Conservation (phyloP, 1,140 invertebrate species). For the Caenorhabditis elegans region DNA sequence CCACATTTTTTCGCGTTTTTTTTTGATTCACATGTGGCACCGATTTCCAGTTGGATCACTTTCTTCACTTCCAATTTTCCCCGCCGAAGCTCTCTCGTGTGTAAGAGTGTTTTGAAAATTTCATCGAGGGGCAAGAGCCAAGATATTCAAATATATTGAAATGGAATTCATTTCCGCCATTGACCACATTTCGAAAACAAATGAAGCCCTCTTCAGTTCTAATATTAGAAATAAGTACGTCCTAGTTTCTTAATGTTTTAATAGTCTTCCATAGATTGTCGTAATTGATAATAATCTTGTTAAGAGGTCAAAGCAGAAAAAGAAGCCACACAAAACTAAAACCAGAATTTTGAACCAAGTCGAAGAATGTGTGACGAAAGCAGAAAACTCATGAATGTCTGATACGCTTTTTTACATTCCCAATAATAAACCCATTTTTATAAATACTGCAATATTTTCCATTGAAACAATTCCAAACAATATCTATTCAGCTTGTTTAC, state of each 20-base stretch:
- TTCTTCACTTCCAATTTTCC: neutral
- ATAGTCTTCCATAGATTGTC: neutral
- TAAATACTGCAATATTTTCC: too few relatives aligned
- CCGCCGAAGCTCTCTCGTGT: neutral
- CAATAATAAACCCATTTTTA: too few relatives aligned
- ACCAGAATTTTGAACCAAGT: neutral
- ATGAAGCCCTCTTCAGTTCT: neutral
- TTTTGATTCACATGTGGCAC: slow-evolving; percentile 11
- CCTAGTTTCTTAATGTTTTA: neutral
- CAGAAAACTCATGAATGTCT: slow-evolving; percentile 24
- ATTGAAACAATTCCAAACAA: too few relatives aligned
- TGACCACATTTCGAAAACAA: neutral
- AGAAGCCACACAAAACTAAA: neutral
- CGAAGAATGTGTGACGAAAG: neutral
- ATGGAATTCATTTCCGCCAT: slow-evolving; percentile 1
- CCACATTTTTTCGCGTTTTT: slow-evolving; percentile 12
- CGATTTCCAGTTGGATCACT: slow-evolving; percentile 14
- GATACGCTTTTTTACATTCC: neutral
- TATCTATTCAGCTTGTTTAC: too few relatives aligned
- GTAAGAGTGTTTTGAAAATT: neutral
- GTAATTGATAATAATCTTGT: neutral
- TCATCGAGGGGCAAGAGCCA: neutral
- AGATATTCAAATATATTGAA: neutral
- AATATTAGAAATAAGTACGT: neutral
- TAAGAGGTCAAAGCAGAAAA: neutral